Base-by-base conservation (phyloP, 2,797 vertebrate species). In the Falco naumanni region DNA sequence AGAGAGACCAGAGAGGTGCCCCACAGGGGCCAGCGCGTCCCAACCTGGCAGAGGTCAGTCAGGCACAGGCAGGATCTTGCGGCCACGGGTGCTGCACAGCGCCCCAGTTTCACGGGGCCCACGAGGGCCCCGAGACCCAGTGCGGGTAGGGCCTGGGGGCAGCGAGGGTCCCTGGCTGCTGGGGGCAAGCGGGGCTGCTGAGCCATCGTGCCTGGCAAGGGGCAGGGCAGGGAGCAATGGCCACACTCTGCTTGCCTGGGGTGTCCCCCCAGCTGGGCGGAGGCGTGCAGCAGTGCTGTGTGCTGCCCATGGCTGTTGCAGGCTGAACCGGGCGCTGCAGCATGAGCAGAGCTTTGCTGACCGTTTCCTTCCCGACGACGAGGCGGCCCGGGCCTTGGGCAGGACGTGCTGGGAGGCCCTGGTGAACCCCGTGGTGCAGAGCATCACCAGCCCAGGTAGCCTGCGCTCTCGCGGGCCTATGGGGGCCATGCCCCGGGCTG, bases 331-430 rank as follows among this genome's bases (percentile, higher is more conserved):
- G 19, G 99, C 98, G 37, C 97, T 99, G 84, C 98, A 96, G 94
- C 99, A 99, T 0, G 99, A 99, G 95, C 99, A 99, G 97, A 98
- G 97, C 98, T 99, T 99, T n/a, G 99, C 99, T 0, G 98, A 98
- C 37, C 98, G 98, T 47, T 99, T 99, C 97, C 98, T 99, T 43
- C 98, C 99, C 0, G 99, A 99, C 0, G 98, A 98, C 0, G 99
- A 99, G 85, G 99, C 99, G 0, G 98, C 99, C 10, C 98, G 98
- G 96, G 98, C 99, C 16, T 95, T 99, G 96, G 99, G 99, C 61
- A 98, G 98, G 76, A 98, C 97, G 5, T 99, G 99, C 98, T 99
- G 99, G 99, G 99, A 99, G 97, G 99, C 99, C 31, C 97, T 99
- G 94, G 99, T 99, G 97, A 99, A 92, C 18, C 99, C 99, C 34